These are phyloP conservation scores for Drosophila aff. DNA, from an alignment of 1,140 invertebrate species.

Conservation along the genomic window DNA sequence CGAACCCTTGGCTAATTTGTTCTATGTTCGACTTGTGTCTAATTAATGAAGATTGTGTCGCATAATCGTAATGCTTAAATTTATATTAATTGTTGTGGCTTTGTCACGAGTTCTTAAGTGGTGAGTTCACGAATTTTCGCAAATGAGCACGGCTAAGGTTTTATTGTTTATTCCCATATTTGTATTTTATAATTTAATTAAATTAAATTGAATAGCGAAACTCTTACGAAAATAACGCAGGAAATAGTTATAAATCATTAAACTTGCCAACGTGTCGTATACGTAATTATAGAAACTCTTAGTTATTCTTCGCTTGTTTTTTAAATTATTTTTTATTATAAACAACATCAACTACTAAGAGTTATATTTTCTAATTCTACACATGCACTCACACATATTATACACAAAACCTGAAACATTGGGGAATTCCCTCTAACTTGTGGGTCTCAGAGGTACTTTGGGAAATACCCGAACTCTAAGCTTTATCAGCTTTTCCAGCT, in stretches of 20 bases:
- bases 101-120: conserved; percentile 23
- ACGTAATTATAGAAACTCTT: background rate
- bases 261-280: background rate
- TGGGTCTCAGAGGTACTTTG: background rate
- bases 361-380: background rate
- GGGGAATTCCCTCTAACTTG: conserved; percentile 25
- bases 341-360: no score
- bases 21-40: conserved; percentile 57
- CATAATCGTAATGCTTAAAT: conserved; percentile 75
- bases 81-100: conserved; percentile 70
- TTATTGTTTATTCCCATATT: background rate
- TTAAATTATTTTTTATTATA: background rate
- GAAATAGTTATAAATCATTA: no score
- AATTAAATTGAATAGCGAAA: background rate
- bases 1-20: conserved; percentile 41
- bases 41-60: conserved; percentile 75
- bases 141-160: background rate
- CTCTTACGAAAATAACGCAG: background rate
- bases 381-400: background rate
- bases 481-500: conserved; percentile 19
- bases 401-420: background rate
- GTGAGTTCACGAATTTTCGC: background rate
- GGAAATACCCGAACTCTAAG: conserved; percentile 3
- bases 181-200: background rate
- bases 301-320: background rate